Conservation (phyloP, 2,888 invertebrate species). For the Harmothoe impar region DNA sequence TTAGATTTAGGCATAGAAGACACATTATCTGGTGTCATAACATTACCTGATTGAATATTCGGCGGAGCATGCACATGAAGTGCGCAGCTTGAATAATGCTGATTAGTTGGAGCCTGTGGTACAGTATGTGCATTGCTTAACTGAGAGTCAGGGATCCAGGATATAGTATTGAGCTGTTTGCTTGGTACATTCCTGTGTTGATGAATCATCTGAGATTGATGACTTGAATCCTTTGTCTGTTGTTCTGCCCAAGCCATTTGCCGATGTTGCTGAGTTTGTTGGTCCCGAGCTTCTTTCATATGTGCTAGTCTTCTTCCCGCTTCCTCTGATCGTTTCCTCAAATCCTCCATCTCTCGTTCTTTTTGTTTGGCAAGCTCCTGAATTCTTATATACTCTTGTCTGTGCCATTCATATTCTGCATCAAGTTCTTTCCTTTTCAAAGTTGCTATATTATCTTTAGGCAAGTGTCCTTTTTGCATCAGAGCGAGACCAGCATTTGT, state of each 20-base stretch:
- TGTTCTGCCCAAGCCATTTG: not conserved
- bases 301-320: not conserved
- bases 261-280: not conserved
- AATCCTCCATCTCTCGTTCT: slow-evolving; percentile 15
- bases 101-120: not conserved
- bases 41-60: not conserved
- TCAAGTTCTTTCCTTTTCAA: not conserved
- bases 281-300: not conserved
- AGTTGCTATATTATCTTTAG: not conserved
- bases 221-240: not conserved
- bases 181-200: not conserved
- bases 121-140: not conserved
- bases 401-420: slow-evolving; percentile 22
- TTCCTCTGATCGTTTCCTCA: not conserved
- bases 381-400: slow-evolving; percentile 11
- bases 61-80: not conserved
- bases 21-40: no score
- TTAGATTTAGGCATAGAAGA: no score
- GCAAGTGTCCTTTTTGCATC: not conserved
- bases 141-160: not conserved
- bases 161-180: not conserved
- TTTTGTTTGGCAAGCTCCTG: slow-evolving; percentile 26
- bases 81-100: not conserved
- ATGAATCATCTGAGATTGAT: not conserved
- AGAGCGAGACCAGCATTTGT: not conserved